Evolutionary conservation across 2,797 vertebrate genomes (phyloP).

Genomic region (Aeoliscus strigatus): DNA sequence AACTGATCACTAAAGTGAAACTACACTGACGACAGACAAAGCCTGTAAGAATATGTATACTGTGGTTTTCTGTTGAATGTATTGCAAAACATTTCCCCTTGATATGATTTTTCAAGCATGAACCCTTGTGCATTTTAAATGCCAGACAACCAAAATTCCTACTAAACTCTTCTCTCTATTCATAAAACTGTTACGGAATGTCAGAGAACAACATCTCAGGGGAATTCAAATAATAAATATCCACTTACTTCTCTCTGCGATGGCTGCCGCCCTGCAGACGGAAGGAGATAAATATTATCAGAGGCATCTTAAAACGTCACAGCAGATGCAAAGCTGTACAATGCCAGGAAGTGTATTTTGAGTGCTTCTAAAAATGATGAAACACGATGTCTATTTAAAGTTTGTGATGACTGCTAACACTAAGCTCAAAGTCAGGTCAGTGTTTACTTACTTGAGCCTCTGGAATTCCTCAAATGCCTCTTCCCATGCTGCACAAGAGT

Average conservation of each 20-base stretch:
- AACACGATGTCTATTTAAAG: conserved; percentile 33
- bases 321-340: conserved; percentile 33
- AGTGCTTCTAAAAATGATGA: conserved; percentile 23
- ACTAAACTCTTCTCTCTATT: too few relatives aligned
- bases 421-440: conserved; percentile 4
- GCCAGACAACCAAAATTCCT: too few relatives aligned
- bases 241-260: conserved; percentile 97
- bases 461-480: conserved; percentile 96
- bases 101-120: too few relatives aligned
- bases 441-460: conserved; percentile 91
- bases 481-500: conserved; percentile 81
- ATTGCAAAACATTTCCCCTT: too few relatives aligned
- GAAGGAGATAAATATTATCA: conserved; percentile 61
- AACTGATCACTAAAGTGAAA: too few relatives aligned
- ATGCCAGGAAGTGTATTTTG: conserved; percentile 55
- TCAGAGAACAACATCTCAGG: conserved; percentile 11
- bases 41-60: too few relatives aligned
- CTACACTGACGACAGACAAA: too few relatives aligned
- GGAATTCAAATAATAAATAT: conserved; percentile 40
- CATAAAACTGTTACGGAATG: conserved; percentile 16
- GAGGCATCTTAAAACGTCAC: conserved; percentile 51
- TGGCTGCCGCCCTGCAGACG: conserved; percentile 86
- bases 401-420: conserved; percentile 19
- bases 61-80: too few relatives aligned
- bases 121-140: too few relatives aligned